A percentile compares a stretch with the other conserved stretches of the same genome.
Evolutionary conservation across 2,113 vertebrate genomes (phyloP).

Genomic region (Zosterops lateralis): DNA sequence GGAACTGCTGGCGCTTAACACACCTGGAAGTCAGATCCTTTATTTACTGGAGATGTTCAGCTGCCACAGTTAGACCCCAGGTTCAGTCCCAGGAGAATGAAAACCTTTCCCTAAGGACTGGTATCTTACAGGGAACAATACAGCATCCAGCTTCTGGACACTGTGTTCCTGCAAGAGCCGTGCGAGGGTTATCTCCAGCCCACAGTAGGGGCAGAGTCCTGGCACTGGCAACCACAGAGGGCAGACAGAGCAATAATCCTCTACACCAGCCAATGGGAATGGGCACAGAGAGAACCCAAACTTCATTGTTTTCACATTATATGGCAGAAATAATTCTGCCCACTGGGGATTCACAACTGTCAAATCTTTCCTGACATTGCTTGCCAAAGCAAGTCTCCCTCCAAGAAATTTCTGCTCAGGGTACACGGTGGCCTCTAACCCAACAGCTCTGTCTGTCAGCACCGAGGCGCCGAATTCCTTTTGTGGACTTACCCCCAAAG

Average conservation of each 20-base stretch:
- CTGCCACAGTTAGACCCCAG: not conserved
- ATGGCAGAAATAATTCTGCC: conserved; percentile 23
- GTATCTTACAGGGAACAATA: not conserved
- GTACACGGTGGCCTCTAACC: conserved; percentile 41
- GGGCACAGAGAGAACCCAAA: not conserved
- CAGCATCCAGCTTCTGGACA: not conserved
- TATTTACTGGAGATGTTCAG: not conserved
- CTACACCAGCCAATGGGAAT: not conserved
- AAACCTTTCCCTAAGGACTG: not conserved
- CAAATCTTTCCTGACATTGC: conserved; percentile 1
- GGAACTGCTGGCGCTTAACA: not conserved
- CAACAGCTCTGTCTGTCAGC: not conserved
- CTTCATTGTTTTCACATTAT: not conserved
- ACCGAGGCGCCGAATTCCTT: conserved; percentile 8
- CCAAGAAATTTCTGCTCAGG: not conserved
- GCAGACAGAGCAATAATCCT: not conserved
- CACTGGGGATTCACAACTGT: conserved; percentile 18
- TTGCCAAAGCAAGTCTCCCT: conserved; percentile 23
- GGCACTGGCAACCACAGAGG: not conserved
- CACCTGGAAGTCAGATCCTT: not conserved
- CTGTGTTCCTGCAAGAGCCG: rapidly evolving
- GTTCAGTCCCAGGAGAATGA: not conserved
- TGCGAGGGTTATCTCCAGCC: not conserved
- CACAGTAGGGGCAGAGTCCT: not conserved
- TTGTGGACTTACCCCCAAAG: conserved; percentile 49